A percentile compares a stretch with the other conserved stretches of the same genome.
phyloP scores from a whole-genome alignment of 2,797 vertebrate species.

The Sebastes diploproa region DNA sequence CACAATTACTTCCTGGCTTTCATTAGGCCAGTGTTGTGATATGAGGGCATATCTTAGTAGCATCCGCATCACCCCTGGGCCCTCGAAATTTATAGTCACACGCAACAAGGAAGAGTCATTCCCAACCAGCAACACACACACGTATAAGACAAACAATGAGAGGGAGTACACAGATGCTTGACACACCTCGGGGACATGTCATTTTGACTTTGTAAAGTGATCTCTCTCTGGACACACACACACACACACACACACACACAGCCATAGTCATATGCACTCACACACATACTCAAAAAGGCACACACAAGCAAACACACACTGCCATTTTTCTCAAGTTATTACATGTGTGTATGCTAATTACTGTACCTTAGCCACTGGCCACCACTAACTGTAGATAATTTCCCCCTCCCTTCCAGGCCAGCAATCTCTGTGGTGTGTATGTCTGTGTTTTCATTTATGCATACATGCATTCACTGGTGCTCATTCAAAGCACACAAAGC shows the following conservation, averaged over 20 bases:
- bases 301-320: background rate
- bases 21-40: constrained; percentile 66
- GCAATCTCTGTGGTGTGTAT: background rate
- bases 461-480: background rate
- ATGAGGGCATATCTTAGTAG: constrained; percentile 42
- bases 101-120: constrained; percentile 7
- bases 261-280: background rate
- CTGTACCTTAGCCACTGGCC: background rate
- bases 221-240: background rate
- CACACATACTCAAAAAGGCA: background rate
- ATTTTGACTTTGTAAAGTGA: constrained; percentile 13
- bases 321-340: background rate
- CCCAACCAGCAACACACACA: background rate
- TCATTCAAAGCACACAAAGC: background rate
- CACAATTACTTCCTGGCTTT: constrained; percentile 67
- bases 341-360: constrained; percentile 15
- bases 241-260: background rate
- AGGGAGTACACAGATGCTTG: background rate
- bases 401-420: background rate
- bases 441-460: background rate
- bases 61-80: constrained; percentile 20
- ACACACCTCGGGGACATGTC: background rate
- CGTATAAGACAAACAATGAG: background rate
- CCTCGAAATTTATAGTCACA: constrained; percentile 26
- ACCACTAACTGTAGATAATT: constrained; percentile 13